Percentiles rank a stretch among this genome's conserved stretches.
These are phyloP conservation scores for Turdus rufiventris DNA, from an alignment of 2,113 vertebrate species.

Conservation along the genomic window DNA sequence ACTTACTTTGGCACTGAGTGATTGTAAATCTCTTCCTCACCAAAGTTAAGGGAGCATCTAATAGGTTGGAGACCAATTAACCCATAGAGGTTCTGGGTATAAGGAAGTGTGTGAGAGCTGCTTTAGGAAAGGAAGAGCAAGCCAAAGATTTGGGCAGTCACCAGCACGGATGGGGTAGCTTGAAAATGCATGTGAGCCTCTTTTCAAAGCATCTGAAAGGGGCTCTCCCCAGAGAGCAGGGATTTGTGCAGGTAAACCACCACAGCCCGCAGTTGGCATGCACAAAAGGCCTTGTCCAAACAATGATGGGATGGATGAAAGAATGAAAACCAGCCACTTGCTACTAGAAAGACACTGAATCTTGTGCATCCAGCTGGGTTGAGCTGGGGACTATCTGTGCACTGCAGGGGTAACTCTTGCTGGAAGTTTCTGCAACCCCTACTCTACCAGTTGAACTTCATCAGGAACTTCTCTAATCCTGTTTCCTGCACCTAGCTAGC, in stretches of 20 bases:
- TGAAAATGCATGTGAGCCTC: not conserved
- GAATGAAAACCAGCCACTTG: not conserved
- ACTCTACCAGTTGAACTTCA: not conserved
- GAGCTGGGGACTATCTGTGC: not conserved
- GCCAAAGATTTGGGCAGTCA: not conserved
- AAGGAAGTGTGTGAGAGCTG: not conserved
- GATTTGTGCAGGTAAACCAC: not conserved
- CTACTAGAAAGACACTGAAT: not conserved
- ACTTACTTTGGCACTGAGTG: not conserved
- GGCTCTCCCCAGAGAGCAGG: not conserved
- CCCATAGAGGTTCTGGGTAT: not conserved
- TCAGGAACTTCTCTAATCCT: not conserved
- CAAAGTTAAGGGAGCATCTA: not conserved
- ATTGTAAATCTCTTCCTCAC: not conserved
- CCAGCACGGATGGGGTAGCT: not conserved
- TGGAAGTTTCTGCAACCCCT: not conserved
- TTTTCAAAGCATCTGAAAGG: not conserved
- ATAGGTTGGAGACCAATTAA: not conserved
- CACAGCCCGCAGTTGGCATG: fast-evolving
- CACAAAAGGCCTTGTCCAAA: not conserved
- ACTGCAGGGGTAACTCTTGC: not conserved
- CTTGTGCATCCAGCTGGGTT: not conserved
- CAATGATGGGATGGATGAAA: not conserved
- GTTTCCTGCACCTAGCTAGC: not conserved
- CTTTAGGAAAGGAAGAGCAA: not conserved